A percentile compares a stretch with the other conserved stretches of the same genome.
phyloP scores from a whole-genome alignment of 2,797 vertebrate species.

The Heliangelus exortis region DNA sequence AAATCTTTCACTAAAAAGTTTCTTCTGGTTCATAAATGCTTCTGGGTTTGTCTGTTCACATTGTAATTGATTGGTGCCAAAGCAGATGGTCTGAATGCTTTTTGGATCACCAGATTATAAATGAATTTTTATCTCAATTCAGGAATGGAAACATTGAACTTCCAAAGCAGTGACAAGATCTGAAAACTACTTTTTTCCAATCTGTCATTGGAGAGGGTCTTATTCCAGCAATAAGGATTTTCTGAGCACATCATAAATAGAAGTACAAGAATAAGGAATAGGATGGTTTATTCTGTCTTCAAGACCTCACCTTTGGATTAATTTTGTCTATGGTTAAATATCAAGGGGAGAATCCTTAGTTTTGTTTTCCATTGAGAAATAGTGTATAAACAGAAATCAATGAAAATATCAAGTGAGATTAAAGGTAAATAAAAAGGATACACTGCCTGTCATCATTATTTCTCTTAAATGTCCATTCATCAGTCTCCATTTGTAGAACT shows the following conservation, averaged over 20 bases:
- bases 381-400: neutral
- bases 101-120: neutral
- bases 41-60: neutral
- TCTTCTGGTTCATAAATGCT: neutral
- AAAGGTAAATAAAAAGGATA: neutral
- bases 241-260: neutral
- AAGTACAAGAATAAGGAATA: neutral
- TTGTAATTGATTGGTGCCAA: neutral
- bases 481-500: neutral
- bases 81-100: slow-evolving; percentile 1
- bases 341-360: neutral
- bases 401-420: neutral
- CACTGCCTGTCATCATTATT: neutral
- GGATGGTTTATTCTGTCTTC: neutral
- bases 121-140: neutral
- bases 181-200: neutral
- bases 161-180: neutral
- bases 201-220: neutral
- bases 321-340: neutral
- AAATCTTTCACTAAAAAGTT: neutral
- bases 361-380: slow-evolving; percentile 8
- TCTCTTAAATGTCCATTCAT: neutral
- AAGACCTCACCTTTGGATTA: neutral
- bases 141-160: slow-evolving; percentile 2
- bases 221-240: neutral